These are phyloP conservation scores for Diadema setosum DNA, from an alignment of 35 echinoderm and acorn worm species.

Conservation along the genomic window DNA sequence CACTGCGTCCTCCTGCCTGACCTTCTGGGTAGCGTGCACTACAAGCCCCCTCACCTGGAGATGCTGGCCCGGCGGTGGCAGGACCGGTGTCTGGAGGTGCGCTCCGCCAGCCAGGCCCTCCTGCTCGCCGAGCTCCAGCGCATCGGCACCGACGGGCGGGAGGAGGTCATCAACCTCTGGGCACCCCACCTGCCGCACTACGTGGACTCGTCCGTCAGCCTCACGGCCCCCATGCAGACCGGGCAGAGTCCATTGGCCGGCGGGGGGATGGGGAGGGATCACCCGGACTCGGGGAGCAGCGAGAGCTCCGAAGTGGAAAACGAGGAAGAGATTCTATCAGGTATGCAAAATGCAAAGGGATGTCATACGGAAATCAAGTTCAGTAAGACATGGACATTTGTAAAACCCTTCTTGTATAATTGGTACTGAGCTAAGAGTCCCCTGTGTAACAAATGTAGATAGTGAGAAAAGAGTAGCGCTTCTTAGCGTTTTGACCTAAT, in stretches of 20 bases:
- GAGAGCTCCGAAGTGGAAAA: conserved; percentile 70
- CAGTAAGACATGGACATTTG: too few species aligned
- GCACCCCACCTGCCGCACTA: conserved; percentile 92
- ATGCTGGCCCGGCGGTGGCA: conserved; percentile 97
- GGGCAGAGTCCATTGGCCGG: conserved; percentile 10
- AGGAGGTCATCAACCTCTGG: conserved; percentile 88
- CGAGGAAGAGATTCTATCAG: conserved; percentile 94
- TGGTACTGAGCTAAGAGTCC: too few species aligned
- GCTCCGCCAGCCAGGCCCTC: conserved; percentile 86
- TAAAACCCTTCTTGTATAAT: too few species aligned
- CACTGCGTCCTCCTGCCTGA: conserved; percentile 97
- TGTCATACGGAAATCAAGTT: too few species aligned
- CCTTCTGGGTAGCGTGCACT: conserved; percentile 78
- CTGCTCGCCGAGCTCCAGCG: conserved; percentile 87
- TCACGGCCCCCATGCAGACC: conserved; percentile 36
- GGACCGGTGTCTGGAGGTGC: conserved; percentile 95
- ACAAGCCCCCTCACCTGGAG: conserved; percentile 92
- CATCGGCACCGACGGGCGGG: conserved; percentile 76
- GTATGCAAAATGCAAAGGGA: too few species aligned
- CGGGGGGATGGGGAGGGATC: neutral
- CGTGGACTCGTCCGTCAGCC: conserved; percentile 83
- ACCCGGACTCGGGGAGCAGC: conserved; percentile 29
- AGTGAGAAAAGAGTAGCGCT: too few species aligned
- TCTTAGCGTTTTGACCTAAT: too few species aligned
- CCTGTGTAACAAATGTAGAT: too few species aligned